Conservation (phyloP, 2,797 vertebrate species). For the Garrulus glandarius region DNA sequence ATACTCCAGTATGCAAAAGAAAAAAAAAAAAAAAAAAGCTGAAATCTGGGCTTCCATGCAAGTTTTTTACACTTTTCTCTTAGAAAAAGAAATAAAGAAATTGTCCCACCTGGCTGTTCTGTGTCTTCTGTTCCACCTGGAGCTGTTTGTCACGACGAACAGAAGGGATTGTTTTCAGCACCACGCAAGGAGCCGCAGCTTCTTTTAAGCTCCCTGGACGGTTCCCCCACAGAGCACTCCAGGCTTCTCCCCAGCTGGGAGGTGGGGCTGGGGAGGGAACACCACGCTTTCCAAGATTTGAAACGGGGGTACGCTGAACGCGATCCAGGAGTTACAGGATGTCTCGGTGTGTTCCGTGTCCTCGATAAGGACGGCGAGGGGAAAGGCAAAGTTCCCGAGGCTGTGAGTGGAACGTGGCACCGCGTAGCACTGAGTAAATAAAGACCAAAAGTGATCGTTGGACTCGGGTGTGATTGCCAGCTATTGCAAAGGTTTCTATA, state of each 20-base stretch:
- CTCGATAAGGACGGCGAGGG: background rate
- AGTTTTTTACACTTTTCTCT: background rate
- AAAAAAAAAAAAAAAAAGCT: background rate
- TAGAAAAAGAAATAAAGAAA: background rate
- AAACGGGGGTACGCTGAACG: background rate
- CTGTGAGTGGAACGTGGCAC: conserved; percentile 41
- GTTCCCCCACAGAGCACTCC: fast-evolving
- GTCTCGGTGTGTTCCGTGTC: background rate
- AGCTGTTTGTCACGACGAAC: background rate
- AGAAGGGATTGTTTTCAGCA: background rate
- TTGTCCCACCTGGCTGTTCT: background rate
- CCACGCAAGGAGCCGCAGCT: background rate
- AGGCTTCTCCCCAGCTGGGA: background rate
- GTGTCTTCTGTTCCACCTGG: background rate
- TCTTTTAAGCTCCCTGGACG: background rate
- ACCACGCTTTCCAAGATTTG: background rate
- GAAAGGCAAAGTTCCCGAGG: conserved; percentile 31
- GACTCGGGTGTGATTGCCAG: conserved; percentile 27
- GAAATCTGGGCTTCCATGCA: background rate
- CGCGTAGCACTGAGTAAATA: conserved; percentile 38
- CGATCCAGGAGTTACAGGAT: background rate
- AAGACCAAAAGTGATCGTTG: conserved; percentile 25
- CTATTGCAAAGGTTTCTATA: background rate
- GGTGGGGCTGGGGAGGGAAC: fast-evolving
- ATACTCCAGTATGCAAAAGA: background rate